Base-by-base conservation (phyloP, 2,113 vertebrate species). In the Gobius niger region DNA sequence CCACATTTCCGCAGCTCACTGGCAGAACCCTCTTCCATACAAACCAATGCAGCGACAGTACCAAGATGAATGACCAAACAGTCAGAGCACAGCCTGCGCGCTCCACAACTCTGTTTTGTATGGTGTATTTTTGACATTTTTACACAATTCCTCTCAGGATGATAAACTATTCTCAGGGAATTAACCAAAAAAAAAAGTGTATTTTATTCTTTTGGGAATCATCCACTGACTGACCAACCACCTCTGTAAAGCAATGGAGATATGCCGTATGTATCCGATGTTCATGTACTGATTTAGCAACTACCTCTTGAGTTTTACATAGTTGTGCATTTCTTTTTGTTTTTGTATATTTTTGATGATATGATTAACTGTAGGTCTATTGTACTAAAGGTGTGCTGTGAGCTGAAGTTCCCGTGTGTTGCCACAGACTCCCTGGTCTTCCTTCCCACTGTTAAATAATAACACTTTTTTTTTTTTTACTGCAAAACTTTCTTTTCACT, bases 121-220 rank as follows among this genome's bases (percentile, higher is more conserved):
- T 83, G 68, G 83, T 82, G 82, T 89, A 80, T 90, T 88, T 86
- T 57, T 85, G 87, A 86, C 76, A 88, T 86, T 89, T 91, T 85
- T 90, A 92, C 87, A 89, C 82, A 95, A 92, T 93, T 93, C 93
- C 92, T 91, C 97, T 98, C 97, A 98, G 97, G 98, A 98, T 94
- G 94, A 96, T 95, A 86, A 96, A 95, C 93, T 96, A 93, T 95
- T 94, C 98, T 98, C 98, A 98, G 97, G 96, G 96, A 99, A 96
- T 93, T 93, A 94, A 95, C 94, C 94, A 94, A 88, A 94, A 94
- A 94, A 94, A 89, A 88, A 93, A 86, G 92, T 93, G 87, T 91
- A 89, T 91, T 84, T 90, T 94, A 92, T 95, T 94, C 90, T 94
- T 95, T 95, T 92, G 89, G 92, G 88, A 92, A 84, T 91, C 88